A percentile compares a stretch with the other conserved stretches of the same genome.
phyloP scores from a whole-genome alignment of 2,113 vertebrate species.

The Eurypyga helias region DNA sequence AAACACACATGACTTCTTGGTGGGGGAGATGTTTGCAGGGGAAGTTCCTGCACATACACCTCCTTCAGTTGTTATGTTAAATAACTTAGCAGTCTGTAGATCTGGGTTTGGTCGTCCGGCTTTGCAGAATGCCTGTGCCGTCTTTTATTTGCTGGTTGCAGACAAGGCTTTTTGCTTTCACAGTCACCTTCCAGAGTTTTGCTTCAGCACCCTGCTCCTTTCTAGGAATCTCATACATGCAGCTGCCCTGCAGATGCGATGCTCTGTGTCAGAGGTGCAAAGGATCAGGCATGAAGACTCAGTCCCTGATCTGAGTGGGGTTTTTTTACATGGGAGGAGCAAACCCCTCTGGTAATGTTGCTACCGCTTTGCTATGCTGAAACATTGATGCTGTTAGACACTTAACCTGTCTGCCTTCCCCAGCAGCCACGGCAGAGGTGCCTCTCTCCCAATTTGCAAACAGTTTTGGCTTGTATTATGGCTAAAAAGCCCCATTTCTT shows the following conservation, averaged over 20 bases:
- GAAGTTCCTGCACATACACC: neutral
- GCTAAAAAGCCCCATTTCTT: neutral
- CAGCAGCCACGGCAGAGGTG: neutral
- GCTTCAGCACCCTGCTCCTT: neutral
- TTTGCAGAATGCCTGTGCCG: neutral
- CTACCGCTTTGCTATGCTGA: neutral
- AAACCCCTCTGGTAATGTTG: neutral
- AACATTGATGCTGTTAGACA: neutral
- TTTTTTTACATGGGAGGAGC: neutral
- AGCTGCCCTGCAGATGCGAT: neutral
- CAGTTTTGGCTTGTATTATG: neutral
- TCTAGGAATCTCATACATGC: constrained; percentile 31
- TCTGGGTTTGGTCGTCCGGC: neutral
- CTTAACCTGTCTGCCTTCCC: neutral
- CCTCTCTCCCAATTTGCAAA: neutral
- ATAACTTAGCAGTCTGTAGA: neutral
- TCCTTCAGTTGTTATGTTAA: neutral
- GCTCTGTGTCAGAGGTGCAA: neutral
- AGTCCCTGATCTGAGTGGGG: neutral
- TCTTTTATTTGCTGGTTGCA: neutral
- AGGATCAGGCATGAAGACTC: neutral
- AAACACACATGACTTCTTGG: neutral
- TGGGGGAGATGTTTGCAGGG: neutral
- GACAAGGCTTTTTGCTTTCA: neutral
- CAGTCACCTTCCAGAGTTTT: neutral